Conservation (phyloP, 2,888 invertebrate genomes). For the Lottia scabra region DNA sequence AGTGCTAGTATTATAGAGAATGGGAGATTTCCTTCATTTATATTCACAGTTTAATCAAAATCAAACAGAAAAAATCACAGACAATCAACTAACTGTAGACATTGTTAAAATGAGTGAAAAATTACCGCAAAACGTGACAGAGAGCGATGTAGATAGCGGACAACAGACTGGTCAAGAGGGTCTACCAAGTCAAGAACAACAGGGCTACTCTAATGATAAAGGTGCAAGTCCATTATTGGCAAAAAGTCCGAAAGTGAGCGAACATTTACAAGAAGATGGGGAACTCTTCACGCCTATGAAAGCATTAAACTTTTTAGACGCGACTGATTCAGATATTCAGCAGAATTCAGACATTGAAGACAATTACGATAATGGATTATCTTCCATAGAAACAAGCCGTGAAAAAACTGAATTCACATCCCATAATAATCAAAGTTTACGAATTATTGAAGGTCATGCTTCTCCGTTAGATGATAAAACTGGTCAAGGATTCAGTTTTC, state of each 20-base stretch:
- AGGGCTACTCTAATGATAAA: neutral
- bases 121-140: neutral
- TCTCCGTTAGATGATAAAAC: constrained; percentile 24
- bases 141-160: neutral
- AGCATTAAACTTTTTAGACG: constrained; percentile 33
- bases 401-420: constrained; percentile 1
- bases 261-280: constrained; percentile 19
- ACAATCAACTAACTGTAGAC: too few species aligned
- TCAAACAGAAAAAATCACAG: too few species aligned
- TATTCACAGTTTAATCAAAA: too few species aligned
- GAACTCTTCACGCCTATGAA: constrained; percentile 32
- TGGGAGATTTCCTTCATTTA: too few species aligned
- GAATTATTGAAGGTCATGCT: constrained; percentile 40
- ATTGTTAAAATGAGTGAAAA: too few species aligned
- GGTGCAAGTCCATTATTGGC: constrained; percentile 8
- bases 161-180: neutral
- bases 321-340: constrained; percentile 18
- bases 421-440: constrained; percentile 31
- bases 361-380: neutral
- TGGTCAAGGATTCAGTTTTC: neutral
- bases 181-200: neutral
- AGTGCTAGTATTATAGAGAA: too few species aligned
- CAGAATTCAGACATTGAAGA: constrained; percentile 6
- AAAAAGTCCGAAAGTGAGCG: constrained; percentile 6
- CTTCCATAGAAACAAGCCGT: neutral